phyloP scores from a whole-genome alignment of 2,113 vertebrate species.

The Gopherus evgoodei region DNA sequence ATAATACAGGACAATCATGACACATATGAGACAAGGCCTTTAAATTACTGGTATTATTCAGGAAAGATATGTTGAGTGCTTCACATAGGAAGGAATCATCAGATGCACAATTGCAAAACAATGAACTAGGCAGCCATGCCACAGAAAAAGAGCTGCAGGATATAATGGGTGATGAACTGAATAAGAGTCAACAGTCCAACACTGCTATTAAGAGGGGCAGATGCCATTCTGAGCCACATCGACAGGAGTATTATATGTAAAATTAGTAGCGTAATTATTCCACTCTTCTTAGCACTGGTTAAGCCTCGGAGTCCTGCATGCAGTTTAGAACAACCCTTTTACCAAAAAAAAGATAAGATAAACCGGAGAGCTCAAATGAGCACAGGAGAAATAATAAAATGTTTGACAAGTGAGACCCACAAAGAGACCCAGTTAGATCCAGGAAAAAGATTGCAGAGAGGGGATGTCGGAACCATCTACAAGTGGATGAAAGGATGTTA shows the following conservation, averaged over 20 bases:
- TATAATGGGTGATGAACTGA: neutral
- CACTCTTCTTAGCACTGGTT: neutral
- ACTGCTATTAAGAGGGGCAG: neutral
- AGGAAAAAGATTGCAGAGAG: neutral
- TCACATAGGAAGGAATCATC: neutral
- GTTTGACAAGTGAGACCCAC: neutral
- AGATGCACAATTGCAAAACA: neutral
- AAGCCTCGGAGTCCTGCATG: neutral
- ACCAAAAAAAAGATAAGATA: neutral
- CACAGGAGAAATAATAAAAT: neutral
- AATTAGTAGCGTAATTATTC: neutral
- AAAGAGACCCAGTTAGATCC: neutral
- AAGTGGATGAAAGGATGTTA: neutral
- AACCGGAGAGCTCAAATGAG: neutral
- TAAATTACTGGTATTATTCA: neutral
- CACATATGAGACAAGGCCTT: neutral
- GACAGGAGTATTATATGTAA: neutral
- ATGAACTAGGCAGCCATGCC: neutral
- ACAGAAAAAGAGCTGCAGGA: neutral
- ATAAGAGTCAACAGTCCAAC: neutral
- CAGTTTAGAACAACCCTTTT: neutral
- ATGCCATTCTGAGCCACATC: neutral
- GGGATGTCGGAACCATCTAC: neutral
- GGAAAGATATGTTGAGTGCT: neutral
- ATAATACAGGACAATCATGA: fast-evolving